Percentiles rank a stretch among this genome's conserved stretches.
phyloP scores from a whole-genome alignment of 2,113 vertebrate species.

The Rhodinocichla rosea region DNA sequence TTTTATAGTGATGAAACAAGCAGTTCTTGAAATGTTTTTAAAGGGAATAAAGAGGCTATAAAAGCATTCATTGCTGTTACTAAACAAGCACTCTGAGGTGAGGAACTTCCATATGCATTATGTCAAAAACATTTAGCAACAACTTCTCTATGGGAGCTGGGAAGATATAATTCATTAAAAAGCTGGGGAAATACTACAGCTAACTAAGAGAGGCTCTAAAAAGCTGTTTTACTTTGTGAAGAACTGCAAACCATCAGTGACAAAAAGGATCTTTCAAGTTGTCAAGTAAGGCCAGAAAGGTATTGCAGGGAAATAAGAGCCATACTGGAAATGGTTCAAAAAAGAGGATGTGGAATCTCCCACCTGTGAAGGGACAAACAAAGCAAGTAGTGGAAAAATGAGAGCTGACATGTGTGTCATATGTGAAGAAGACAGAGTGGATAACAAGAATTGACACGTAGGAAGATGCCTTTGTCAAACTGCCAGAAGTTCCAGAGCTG shows the following conservation, averaged over 20 bases:
- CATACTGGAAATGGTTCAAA: background rate
- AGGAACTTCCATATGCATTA: background rate
- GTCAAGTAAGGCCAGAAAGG: background rate
- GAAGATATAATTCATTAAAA: background rate
- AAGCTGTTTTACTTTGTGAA: background rate
- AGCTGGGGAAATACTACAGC: background rate
- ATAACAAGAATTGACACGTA: conserved; percentile 46
- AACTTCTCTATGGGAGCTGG: background rate
- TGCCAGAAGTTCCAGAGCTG: conserved; percentile 29
- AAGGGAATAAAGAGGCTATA: background rate
- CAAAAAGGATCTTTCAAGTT: background rate
- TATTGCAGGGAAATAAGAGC: background rate
- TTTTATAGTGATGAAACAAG: background rate
- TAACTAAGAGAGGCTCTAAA: background rate
- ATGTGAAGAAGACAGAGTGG: conserved; percentile 14
- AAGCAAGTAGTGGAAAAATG: conserved; percentile 25
- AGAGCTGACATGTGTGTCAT: conserved; percentile 6
- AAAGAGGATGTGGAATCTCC: background rate
- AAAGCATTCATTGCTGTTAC: background rate
- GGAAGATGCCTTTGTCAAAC: conserved; percentile 22
- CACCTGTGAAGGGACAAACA: conserved; percentile 36
- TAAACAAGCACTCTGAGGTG: background rate
- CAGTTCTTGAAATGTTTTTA: background rate
- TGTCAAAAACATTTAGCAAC: background rate
- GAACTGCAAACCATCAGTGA: background rate